phyloP scores from a whole-genome alignment of 2,113 vertebrate species.

The Rhabdornis inornatus region DNA sequence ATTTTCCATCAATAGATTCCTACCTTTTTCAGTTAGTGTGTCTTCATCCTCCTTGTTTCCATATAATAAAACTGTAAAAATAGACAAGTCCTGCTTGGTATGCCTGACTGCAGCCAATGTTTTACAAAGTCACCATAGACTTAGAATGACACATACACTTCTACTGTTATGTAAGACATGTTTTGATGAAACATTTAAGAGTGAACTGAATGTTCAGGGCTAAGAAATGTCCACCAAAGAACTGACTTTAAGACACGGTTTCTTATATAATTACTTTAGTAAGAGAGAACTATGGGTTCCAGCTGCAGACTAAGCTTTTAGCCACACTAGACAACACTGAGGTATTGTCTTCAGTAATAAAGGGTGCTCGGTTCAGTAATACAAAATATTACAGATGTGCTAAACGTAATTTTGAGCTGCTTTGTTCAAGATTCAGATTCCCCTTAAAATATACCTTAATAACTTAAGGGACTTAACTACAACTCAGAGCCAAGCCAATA shows the following conservation, averaged over 20 bases:
- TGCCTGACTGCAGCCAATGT: neutral
- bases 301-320: neutral
- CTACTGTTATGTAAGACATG: neutral
- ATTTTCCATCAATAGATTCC: neutral
- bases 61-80: neutral
- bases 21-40: neutral
- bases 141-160: neutral
- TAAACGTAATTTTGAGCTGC: neutral
- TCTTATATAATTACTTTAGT: slow-evolving; percentile 44
- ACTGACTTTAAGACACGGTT: neutral
- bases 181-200: neutral
- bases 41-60: neutral
- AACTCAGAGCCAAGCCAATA: slow-evolving; percentile 9
- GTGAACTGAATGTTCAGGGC: neutral
- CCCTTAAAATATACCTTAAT: neutral
- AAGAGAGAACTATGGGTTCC: neutral
- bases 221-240: neutral
- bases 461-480: neutral
- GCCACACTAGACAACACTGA: neutral
- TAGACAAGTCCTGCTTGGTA: neutral
- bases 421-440: slow-evolving; percentile 17
- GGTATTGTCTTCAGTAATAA: slow-evolving; percentile 30
- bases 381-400: slow-evolving; percentile 1
- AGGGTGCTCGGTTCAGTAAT: neutral
- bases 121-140: neutral